Evolutionary conservation across 2,888 invertebrate species (phyloP).

Genomic region (Limulus polyphemus): DNA sequence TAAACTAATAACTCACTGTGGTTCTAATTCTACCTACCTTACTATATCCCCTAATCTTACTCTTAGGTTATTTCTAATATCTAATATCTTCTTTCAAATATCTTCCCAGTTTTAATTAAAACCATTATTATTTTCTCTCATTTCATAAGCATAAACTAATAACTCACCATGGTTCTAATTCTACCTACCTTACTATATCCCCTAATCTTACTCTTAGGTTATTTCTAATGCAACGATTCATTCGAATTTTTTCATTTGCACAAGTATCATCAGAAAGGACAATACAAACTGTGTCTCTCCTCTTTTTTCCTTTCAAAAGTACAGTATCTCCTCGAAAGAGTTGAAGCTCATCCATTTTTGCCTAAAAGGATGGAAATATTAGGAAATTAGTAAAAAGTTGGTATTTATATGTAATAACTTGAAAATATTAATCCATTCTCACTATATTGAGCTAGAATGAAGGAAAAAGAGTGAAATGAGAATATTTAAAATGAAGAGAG

Average conservation of each 20-base stretch:
- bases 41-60: constrained; percentile 92
- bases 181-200: constrained; percentile 60
- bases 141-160: no score
- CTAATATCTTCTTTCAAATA: no score
- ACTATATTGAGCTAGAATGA: neutral
- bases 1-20: no score
- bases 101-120: no score
- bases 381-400: neutral
- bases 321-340: constrained; percentile 96
- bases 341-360: constrained; percentile 96
- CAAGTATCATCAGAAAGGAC: constrained; percentile 91
- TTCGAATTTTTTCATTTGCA: constrained; percentile 91
- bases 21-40: constrained; percentile 33
- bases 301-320: constrained; percentile 86
- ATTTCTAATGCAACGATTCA: constrained; percentile 87
- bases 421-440: no score
- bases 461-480: no score
- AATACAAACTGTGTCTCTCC: constrained; percentile 96
- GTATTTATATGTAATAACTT: neutral
- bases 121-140: no score
- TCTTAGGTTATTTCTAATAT: constrained; percentile 81
- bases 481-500: no score
- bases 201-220: constrained; percentile 90
- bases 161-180: neutral
- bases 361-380: constrained; percentile 40